These are phyloP conservation scores for Hydractinia symbiolongicarpus DNA, from an alignment of 30 jellyfish, hydroid and myxozoan species.

Conservation along the genomic window DNA sequence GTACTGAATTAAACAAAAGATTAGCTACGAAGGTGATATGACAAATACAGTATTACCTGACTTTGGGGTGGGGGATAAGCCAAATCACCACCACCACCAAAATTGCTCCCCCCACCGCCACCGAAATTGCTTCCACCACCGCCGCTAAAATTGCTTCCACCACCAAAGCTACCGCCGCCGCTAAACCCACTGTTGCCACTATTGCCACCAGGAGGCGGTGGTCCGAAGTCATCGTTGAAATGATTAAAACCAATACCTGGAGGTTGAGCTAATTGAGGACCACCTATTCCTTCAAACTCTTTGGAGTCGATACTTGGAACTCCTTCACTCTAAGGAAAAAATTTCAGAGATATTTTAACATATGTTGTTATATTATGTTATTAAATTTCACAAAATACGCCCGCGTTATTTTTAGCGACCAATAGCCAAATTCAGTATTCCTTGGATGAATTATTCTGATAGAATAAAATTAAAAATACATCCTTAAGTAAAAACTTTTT, in stretches of 20 bases:
- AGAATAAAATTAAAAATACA: too few relatives aligned
- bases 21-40: background rate
- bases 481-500: too few relatives aligned
- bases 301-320: slow-evolving; percentile 75
- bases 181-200: slow-evolving; percentile 36
- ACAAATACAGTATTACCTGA: background rate
- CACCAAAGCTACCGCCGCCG: slow-evolving; percentile 54
- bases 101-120: slow-evolving; percentile 32
- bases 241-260: slow-evolving; percentile 60
- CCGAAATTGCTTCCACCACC: slow-evolving; percentile 26
- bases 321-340: slow-evolving; percentile 65
- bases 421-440: too few relatives aligned
- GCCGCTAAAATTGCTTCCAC: slow-evolving; percentile 52
- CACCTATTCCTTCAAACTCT: slow-evolving; percentile 73
- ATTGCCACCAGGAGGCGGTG: slow-evolving; percentile 62
- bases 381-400: too few relatives aligned
- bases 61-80: background rate
- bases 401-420: too few relatives aligned
- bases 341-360: background rate
- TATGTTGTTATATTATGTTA: too few relatives aligned
- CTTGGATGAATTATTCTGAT: too few relatives aligned
- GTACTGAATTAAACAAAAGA: background rate
- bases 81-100: slow-evolving; percentile 25
- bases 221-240: slow-evolving; percentile 30
- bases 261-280: background rate